phyloP scores from a whole-genome alignment of 2,888 invertebrate genomes.

The Agonopterix heracliana region DNA sequence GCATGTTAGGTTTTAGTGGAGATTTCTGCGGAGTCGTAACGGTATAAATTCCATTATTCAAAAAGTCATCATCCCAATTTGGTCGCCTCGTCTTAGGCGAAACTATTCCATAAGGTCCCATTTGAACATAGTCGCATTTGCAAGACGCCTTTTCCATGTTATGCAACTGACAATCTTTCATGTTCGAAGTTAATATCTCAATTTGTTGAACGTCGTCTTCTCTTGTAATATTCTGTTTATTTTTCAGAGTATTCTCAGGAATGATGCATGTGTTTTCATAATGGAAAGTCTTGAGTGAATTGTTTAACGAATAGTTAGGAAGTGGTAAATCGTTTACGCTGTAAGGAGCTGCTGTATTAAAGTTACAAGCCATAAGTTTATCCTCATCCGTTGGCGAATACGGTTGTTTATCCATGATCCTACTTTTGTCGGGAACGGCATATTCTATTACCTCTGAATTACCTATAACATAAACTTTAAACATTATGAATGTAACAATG shows the following conservation, averaged over 20 bases:
- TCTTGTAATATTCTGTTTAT: conserved; percentile 60
- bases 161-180: conserved; percentile 67
- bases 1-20: conserved; percentile 51
- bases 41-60: conserved; percentile 65
- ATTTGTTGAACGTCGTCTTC: conserved; percentile 68
- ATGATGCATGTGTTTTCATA: conserved; percentile 68
- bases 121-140: conserved; percentile 67
- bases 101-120: conserved; percentile 63
- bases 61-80: conserved; percentile 61
- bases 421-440: conserved; percentile 69
- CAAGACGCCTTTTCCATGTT: conserved; percentile 61
- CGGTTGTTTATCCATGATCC: conserved; percentile 63
- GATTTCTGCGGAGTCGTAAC: conserved; percentile 66
- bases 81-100: conserved; percentile 55
- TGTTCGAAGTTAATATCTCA: conserved; percentile 60
- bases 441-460: conserved; percentile 68
- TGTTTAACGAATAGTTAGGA: conserved; percentile 77
- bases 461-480: conserved; percentile 43
- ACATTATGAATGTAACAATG: conserved; percentile 13
- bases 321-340: conserved; percentile 69
- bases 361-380: conserved; percentile 63
- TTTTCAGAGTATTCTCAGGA: conserved; percentile 63
- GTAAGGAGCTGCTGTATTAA: conserved; percentile 53
- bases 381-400: conserved; percentile 72
- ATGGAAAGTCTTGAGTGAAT: conserved; percentile 71